These are phyloP conservation scores for Pristionchus entomophagus DNA, from an alignment of 2,888 invertebrate genomes.

Conservation along the genomic window DNA sequence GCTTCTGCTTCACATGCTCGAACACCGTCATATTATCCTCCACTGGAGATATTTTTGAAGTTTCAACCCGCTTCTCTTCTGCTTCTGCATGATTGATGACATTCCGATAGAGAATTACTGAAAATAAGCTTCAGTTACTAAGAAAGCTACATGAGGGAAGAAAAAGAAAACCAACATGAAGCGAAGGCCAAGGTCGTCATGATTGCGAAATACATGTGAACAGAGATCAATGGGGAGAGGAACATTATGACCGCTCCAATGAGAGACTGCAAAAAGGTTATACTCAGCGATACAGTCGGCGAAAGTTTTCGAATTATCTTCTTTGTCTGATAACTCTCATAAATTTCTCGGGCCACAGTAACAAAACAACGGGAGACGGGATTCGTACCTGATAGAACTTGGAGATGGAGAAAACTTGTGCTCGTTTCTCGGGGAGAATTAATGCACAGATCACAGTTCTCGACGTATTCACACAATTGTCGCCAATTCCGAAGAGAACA, in stretches of 20 bases:
- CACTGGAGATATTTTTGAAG: too few species aligned
- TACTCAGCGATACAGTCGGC: too few species aligned
- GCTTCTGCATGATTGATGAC: not conserved
- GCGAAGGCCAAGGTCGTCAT: not conserved
- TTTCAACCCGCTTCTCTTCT: not conserved
- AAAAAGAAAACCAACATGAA: too few species aligned
- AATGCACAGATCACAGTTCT: not conserved
- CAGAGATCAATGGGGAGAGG: not conserved
- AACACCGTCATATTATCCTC: too few species aligned
- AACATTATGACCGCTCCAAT: not conserved
- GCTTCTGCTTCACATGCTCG: too few species aligned
- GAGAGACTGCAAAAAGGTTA: not conserved
- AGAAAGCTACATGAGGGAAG: too few species aligned
- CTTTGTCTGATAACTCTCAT: too few species aligned
- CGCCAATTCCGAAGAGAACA: not conserved
- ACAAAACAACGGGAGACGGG: too few species aligned
- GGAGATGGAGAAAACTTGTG: conserved; percentile 1
- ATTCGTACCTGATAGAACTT: not conserved
- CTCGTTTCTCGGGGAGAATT: not conserved
- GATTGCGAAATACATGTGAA: not conserved
- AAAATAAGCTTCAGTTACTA: not conserved
- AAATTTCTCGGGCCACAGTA: too few species aligned
- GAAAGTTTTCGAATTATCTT: too few species aligned
- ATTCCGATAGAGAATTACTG: not conserved
- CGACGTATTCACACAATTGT: not conserved